Evolutionary conservation across 1,140 invertebrate genomes (phyloP).

Genomic region (silkworm (Bombyx mori)): ASM3026992v2 NC_085116.1:16123501-16124000

Average conservation of each 20-base stretch:
- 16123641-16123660: constrained; percentile 74
- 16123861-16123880: too few relatives aligned
- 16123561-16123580: constrained; percentile 75
- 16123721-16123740: constrained; percentile 33
- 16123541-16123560: constrained; percentile 40
- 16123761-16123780: constrained; percentile 26
- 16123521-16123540: constrained; percentile 62
- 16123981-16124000: background rate
- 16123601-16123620: constrained; percentile 72
- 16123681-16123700: constrained; percentile 41
- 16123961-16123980: too few relatives aligned
- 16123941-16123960: too few relatives aligned
- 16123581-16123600: constrained; percentile 78
- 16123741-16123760: constrained; percentile 68
- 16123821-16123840: too few relatives aligned
- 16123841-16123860: too few relatives aligned
- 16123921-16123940: too few relatives aligned
- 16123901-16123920: too few relatives aligned
- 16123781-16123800: too few relatives aligned
- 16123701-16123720: constrained; percentile 28
- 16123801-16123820: too few relatives aligned
- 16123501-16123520: constrained; percentile 70
- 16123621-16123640: constrained; percentile 44
- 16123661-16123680: constrained; percentile 73
- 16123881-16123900: too few relatives aligned